Conservation (phyloP, 1,140 invertebrate species). For the Polypedilum pembai region DNA sequence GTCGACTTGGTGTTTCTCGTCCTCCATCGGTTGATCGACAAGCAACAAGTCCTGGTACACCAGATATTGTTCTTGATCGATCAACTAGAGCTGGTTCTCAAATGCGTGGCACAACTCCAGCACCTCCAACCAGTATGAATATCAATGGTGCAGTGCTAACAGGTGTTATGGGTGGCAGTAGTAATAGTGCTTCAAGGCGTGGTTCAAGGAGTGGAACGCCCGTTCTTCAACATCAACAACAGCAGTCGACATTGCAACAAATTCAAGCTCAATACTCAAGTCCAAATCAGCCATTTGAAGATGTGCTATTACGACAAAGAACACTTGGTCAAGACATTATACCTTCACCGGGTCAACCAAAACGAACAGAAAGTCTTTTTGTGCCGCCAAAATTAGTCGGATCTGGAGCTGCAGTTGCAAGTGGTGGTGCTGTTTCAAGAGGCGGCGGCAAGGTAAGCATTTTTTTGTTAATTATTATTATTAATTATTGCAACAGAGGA, state of each 20-base stretch:
- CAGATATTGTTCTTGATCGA: constrained; percentile 47
- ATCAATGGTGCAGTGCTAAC: constrained; percentile 48
- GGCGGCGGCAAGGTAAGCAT: constrained; percentile 38
- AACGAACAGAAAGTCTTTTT: constrained; percentile 78
- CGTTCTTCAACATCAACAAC: constrained; percentile 30
- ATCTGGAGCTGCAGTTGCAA: constrained; percentile 44
- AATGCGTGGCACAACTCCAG: constrained; percentile 48
- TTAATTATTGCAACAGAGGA: constrained; percentile 4
- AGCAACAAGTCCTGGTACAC: constrained; percentile 39
- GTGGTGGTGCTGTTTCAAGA: constrained; percentile 41
- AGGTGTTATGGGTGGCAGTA: constrained; percentile 33
- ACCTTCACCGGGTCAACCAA: constrained; percentile 73
- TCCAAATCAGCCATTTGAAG: constrained; percentile 61
- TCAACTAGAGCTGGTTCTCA: constrained; percentile 48
- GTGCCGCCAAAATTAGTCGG: constrained; percentile 48
- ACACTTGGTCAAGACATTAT: constrained; percentile 79
- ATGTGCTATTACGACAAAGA: constrained; percentile 67
- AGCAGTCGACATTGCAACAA: constrained; percentile 29
- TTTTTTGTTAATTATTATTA: background rate
- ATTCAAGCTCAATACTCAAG: constrained; percentile 33
- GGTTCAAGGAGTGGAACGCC: constrained; percentile 40
- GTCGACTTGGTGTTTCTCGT: constrained; percentile 52
- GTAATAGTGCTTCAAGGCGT: constrained; percentile 45
- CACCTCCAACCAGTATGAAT: constrained; percentile 36
- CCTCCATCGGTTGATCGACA: constrained; percentile 65